Evolutionary conservation across 30 jellyfish, hydroid and myxozoan species (phyloP).

Genomic region (Hydractinia echinata): DNA sequence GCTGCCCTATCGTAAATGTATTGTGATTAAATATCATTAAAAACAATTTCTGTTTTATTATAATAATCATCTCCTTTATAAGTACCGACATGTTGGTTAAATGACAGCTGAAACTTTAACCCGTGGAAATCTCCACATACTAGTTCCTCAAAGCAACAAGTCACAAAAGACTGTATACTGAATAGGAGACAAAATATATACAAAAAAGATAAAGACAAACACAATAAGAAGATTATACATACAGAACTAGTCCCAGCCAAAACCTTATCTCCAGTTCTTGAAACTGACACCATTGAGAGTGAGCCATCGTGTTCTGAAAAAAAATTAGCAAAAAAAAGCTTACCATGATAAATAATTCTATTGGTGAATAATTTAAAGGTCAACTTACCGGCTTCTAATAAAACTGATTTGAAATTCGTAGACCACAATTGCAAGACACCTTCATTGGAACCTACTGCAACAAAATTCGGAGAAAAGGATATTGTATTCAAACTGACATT

Average conservation of each 20-base stretch:
- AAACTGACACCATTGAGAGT: background rate
- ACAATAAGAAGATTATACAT: background rate
- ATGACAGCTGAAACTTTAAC: too few relatives aligned
- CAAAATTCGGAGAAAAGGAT: constrained; percentile 44
- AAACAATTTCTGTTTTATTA: too few relatives aligned
- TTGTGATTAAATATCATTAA: background rate
- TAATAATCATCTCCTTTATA: too few relatives aligned
- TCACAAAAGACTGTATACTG: too few relatives aligned
- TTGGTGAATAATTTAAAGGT: too few relatives aligned
- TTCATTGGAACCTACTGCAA: constrained; percentile 79
- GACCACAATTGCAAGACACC: constrained; percentile 78
- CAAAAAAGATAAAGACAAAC: too few relatives aligned
- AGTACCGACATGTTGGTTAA: too few relatives aligned
- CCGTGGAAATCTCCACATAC: too few relatives aligned
- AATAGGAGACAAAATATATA: too few relatives aligned
- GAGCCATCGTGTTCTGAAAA: constrained; percentile 19
- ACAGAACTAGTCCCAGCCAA: constrained; percentile 62
- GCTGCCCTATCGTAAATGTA: constrained; percentile 52
- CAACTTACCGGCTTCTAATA: constrained; percentile 79
- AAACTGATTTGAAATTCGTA: constrained; percentile 58
- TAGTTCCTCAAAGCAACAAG: too few relatives aligned
- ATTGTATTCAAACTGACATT: constrained; percentile 38
- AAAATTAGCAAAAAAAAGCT: background rate
- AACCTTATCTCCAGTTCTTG: constrained; percentile 44
- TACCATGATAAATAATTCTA: too few relatives aligned